phyloP scores from a whole-genome alignment of 2,888 invertebrate species.

The Malthinus seriepunctatus region DNA sequence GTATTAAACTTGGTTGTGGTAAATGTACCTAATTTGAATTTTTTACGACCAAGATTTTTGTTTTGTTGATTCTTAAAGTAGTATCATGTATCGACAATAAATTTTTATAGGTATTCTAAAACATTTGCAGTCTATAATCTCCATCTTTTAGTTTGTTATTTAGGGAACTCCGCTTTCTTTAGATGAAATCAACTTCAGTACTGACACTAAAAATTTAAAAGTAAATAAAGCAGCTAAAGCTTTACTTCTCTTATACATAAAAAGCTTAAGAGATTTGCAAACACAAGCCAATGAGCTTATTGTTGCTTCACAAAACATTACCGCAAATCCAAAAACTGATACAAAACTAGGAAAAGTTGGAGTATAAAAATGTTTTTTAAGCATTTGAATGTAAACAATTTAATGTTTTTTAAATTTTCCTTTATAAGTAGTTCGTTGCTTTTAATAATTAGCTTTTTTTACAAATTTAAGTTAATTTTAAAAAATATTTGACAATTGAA shows the following conservation, averaged over 20 bases:
- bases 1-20: too few relatives aligned
- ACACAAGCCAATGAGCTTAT: slow-evolving; percentile 93
- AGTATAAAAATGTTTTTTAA: slow-evolving; percentile 56
- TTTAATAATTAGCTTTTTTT: too few relatives aligned
- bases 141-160: slow-evolving; percentile 26
- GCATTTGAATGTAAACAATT: too few relatives aligned
- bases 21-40: too few relatives aligned
- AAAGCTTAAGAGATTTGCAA: slow-evolving; percentile 84
- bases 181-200: slow-evolving; percentile 68
- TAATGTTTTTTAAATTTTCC: too few relatives aligned
- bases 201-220: slow-evolving; percentile 66
- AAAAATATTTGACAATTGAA: too few relatives aligned
- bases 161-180: slow-evolving; percentile 72
- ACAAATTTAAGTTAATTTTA: too few relatives aligned
- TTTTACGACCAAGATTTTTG: too few relatives aligned
- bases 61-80: too few relatives aligned
- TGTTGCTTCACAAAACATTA: slow-evolving; percentile 88
- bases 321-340: slow-evolving; percentile 97
- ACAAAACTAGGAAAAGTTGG: slow-evolving; percentile 94
- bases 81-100: too few relatives aligned
- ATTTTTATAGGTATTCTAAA: slow-evolving; percentile 45
- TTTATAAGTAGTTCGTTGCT: too few relatives aligned
- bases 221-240: slow-evolving; percentile 76
- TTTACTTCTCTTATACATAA: slow-evolving; percentile 78
- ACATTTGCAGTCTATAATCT: slow-evolving; percentile 6